phyloP scores from a whole-genome alignment of 2,888 invertebrate genomes.

The Idaea biselata region DNA sequence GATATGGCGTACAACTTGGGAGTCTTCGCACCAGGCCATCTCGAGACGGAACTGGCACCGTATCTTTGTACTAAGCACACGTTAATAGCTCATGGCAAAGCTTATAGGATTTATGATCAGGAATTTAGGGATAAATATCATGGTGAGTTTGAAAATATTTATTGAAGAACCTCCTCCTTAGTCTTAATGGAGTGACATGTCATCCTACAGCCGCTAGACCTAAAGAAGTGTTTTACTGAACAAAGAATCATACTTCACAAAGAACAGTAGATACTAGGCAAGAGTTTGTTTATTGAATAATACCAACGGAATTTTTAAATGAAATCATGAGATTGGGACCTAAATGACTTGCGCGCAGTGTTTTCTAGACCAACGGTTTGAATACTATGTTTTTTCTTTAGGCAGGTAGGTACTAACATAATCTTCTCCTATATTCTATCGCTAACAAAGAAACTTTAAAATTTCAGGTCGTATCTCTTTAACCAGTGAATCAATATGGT shows the following conservation, averaged over 20 bases:
- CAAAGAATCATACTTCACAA: too few species aligned
- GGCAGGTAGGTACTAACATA: neutral
- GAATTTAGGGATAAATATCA: conserved; percentile 29
- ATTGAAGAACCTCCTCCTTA: too few species aligned
- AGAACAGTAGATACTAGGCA: too few species aligned
- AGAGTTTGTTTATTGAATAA: too few species aligned
- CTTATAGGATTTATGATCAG: conserved; percentile 32
- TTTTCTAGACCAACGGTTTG: too few species aligned
- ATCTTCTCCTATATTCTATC: neutral
- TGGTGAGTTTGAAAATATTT: conserved; percentile 26
- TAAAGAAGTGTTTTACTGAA: too few species aligned
- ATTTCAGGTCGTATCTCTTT: conserved; percentile 15
- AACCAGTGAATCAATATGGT: conserved; percentile 12
- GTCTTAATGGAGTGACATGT: too few species aligned
- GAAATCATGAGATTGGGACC: too few species aligned
- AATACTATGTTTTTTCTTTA: too few species aligned
- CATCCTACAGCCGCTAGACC: too few species aligned
- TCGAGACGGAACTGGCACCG: conserved; percentile 8
- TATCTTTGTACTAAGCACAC: conserved; percentile 20
- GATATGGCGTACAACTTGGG: conserved; percentile 36
- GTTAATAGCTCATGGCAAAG: conserved; percentile 34
- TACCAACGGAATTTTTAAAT: too few species aligned
- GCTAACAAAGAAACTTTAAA: neutral
- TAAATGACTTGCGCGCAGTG: too few species aligned
- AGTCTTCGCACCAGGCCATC: conserved; percentile 15